Evolutionary conservation across 2,888 invertebrate species (phyloP).

Genomic region (Harpagoxenus sublaevis): DNA sequence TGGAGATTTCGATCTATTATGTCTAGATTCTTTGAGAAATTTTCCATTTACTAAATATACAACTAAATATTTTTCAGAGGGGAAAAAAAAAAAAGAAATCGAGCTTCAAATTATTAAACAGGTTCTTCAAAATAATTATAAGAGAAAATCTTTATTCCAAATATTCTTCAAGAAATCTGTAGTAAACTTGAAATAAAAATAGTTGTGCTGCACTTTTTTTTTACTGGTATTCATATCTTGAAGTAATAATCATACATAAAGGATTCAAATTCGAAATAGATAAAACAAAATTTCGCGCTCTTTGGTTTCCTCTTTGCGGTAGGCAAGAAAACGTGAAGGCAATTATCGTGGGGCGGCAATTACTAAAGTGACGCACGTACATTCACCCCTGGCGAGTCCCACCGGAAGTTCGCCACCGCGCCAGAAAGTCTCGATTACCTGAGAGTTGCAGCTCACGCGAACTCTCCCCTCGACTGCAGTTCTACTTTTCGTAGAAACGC

Average conservation of each 20-base stretch:
- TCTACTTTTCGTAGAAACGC: conserved; percentile 37
- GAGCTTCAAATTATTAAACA: not conserved
- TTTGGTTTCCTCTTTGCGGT: not conserved
- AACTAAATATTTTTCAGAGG: not conserved
- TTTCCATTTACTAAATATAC: not conserved
- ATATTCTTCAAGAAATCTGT: not conserved
- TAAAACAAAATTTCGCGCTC: not conserved
- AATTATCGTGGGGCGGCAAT: conserved; percentile 20
- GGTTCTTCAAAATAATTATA: not conserved
- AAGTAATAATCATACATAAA: conserved; percentile 4
- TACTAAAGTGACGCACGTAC: conserved; percentile 15
- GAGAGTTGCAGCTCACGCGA: conserved; percentile 22
- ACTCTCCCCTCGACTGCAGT: conserved; percentile 20
- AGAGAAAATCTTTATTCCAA: not conserved
- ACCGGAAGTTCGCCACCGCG: conserved; percentile 32
- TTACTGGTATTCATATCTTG: not conserved
- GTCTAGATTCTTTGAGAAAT: not conserved
- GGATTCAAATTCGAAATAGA: not conserved
- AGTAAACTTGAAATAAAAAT: not conserved
- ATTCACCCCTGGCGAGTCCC: not conserved
- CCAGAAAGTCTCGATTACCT: conserved; percentile 35
- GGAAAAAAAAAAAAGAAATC: not conserved
- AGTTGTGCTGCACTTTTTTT: not conserved
- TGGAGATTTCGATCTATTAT: not conserved
- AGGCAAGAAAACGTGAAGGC: conserved; percentile 14